Evolutionary conservation across 2,888 invertebrate species (phyloP).

Genomic region (Zele albiditarsus): DNA sequence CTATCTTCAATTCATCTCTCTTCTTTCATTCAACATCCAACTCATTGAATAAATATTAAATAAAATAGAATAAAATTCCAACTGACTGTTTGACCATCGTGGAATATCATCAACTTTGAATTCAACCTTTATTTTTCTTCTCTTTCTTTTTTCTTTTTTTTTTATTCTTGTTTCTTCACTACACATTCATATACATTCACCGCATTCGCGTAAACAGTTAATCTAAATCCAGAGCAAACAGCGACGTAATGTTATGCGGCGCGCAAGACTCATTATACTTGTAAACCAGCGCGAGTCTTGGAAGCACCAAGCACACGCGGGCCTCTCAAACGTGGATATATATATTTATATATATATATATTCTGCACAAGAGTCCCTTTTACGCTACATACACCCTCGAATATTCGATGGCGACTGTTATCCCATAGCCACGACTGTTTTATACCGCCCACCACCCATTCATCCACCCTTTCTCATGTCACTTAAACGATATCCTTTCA

Average conservation of each 20-base stretch:
- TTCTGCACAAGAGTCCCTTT: constrained; percentile 19
- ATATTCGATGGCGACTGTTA: constrained; percentile 29
- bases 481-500: constrained; percentile 31
- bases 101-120: neutral
- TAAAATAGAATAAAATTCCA: neutral
- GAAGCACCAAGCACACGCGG: constrained; percentile 55
- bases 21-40: too few species aligned
- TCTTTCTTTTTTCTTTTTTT: neutral
- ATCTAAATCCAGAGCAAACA: constrained; percentile 73
- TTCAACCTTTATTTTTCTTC: neutral
- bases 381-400: constrained; percentile 24
- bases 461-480: constrained; percentile 5
- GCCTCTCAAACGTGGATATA: constrained; percentile 51
- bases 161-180: neutral
- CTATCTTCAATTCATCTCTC: too few species aligned
- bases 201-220: constrained; percentile 70
- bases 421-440: constrained; percentile 30
- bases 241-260: constrained; percentile 72
- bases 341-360: constrained; percentile 27
- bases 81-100: neutral
- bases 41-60: neutral
- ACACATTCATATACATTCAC: constrained; percentile 18
- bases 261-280: constrained; percentile 73
- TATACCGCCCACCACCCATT: constrained; percentile 20
- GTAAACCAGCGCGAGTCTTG: constrained; percentile 68